Percentiles rank a stretch among this genome's conserved stretches.
These are phyloP conservation scores for Pachypeltis micranthus DNA, from an alignment of 1,140 invertebrate species.

Conservation along the genomic window DNA sequence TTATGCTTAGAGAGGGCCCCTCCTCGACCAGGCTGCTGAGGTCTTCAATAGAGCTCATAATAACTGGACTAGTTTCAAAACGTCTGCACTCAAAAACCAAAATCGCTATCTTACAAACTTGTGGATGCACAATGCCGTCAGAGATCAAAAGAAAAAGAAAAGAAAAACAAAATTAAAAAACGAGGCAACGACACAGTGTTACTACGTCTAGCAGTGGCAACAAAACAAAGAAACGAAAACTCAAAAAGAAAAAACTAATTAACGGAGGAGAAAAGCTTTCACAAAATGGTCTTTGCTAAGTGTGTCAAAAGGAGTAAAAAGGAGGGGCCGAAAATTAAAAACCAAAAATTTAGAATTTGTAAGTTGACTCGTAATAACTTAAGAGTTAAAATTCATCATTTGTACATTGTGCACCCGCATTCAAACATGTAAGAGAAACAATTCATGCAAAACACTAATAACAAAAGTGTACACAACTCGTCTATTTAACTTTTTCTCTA, in stretches of 20 bases:
- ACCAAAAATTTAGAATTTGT: conserved; percentile 10
- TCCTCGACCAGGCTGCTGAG: too few species aligned
- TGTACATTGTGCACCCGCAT: conserved; percentile 23
- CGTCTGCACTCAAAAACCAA: neutral
- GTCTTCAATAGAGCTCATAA: too few species aligned
- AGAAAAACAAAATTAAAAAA: conserved; percentile 23
- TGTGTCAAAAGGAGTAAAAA: conserved; percentile 14
- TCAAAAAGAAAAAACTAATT: neutral
- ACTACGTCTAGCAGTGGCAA: neutral
- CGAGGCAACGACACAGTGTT: conserved; percentile 14
- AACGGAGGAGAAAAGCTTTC: conserved; percentile 22
- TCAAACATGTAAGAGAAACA: conserved; percentile 17
- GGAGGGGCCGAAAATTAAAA: conserved; percentile 13
- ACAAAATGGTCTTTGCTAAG: conserved; percentile 23
- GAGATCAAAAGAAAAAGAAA: conserved; percentile 23
- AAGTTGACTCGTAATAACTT: neutral
- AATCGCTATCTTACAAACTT: conserved; percentile 2
- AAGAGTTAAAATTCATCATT: neutral
- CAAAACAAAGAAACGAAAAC: conserved; percentile 2
- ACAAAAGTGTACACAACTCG: too few species aligned
- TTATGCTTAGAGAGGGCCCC: too few species aligned
- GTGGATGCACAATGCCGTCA: conserved; percentile 24
- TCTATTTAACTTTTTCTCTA: too few species aligned
- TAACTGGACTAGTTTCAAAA: neutral
- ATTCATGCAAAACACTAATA: conserved; percentile 6